phyloP scores from a whole-genome alignment of 2,797 vertebrate species.

The Nannoperca obscura region DNA sequence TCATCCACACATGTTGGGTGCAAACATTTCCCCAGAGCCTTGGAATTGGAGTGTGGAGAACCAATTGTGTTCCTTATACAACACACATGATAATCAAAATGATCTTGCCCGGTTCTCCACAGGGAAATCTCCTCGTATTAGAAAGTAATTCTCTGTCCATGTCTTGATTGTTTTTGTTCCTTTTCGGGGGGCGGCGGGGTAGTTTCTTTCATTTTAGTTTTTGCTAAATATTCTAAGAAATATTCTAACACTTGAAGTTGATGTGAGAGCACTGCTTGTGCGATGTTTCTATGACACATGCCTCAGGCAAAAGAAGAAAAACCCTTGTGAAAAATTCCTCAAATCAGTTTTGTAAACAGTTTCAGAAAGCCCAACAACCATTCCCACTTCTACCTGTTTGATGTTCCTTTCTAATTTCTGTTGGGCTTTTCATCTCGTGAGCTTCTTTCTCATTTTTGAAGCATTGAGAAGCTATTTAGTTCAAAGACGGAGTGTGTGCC shows the following conservation, averaged over 20 bases:
- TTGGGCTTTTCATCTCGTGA: slow-evolving; percentile 50
- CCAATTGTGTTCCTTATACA: slow-evolving; percentile 33
- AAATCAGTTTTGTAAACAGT: slow-evolving; percentile 54
- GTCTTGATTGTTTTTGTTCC: slow-evolving; percentile 18
- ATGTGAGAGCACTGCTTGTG: slow-evolving; percentile 18
- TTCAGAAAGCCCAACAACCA: slow-evolving; percentile 46
- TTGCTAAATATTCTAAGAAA: slow-evolving; percentile 10
- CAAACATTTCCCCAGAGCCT: slow-evolving; percentile 53
- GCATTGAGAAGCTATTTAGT: slow-evolving; percentile 24
- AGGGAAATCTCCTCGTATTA: slow-evolving; percentile 45
- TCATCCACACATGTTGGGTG: slow-evolving; percentile 56
- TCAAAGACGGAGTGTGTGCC: slow-evolving; percentile 1
- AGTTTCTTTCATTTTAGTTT: background rate
- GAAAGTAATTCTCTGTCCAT: slow-evolving; percentile 16
- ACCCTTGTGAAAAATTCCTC: slow-evolving; percentile 16
- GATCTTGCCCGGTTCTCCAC: slow-evolving; percentile 26
- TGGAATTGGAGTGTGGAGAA: slow-evolving; percentile 31
- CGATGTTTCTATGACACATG: slow-evolving; percentile 46
- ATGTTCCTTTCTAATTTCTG: slow-evolving; percentile 52
- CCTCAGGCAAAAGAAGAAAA: slow-evolving; percentile 29
- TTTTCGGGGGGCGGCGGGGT: too few species aligned
- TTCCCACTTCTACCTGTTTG: slow-evolving; percentile 33
- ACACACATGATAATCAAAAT: slow-evolving; percentile 44
- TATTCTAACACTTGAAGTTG: slow-evolving; percentile 6
- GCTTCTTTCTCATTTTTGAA: slow-evolving; percentile 44